Base-by-base conservation (phyloP, 2,113 vertebrate genomes). In the Tachycineta bicolor region DNA sequence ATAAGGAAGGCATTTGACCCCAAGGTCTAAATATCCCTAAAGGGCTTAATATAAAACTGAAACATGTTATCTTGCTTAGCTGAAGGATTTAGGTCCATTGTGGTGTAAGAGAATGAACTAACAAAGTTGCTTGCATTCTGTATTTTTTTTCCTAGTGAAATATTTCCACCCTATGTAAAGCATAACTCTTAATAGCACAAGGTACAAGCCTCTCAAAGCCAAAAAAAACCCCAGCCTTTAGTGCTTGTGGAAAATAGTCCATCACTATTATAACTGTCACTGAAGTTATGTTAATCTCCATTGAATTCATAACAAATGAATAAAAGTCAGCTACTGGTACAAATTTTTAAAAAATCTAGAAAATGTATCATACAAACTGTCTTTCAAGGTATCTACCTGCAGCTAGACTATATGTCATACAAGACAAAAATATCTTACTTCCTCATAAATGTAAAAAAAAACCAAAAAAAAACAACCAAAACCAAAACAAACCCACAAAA, bases 211-310 rank as follows among this genome's bases (percentile, higher is more conserved):
- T 68, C 33, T 63, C 20, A 41, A 83, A 86, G 7, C 15, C 19
- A 17, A 70, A 47, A 47, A 37, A 29, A 2, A 0, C 0, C 1
- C 8, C 16, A 82, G 19, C 6, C 8, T 2, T 3, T 50, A n/a
- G 4, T 39, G 29, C 20, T 68, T 55, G 6, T 64, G 8, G 31
- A 69, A 87, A 77, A 56, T 31, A 77, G 5, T 20, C 29, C 18
- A n/a, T 43, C 29, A 25, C 31, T 33, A 68, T 8, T 58, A 23
- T 50, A 68, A 44, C 18, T 65, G 14, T 52, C 46, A 77, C 21
- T n/a, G 25, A 83, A 91, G 59, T 3, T 1, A 26, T 53, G 4
- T 47, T 20, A 29, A 55, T 29, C 9, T 52, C 16, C 29, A 39
- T 1, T 39, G 25, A 53, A 60, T 43, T 55, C 2, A 33, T 43